Evolutionary conservation across 2,797 vertebrate genomes (phyloP).

Genomic region (Bradypodion ventrale): DNA sequence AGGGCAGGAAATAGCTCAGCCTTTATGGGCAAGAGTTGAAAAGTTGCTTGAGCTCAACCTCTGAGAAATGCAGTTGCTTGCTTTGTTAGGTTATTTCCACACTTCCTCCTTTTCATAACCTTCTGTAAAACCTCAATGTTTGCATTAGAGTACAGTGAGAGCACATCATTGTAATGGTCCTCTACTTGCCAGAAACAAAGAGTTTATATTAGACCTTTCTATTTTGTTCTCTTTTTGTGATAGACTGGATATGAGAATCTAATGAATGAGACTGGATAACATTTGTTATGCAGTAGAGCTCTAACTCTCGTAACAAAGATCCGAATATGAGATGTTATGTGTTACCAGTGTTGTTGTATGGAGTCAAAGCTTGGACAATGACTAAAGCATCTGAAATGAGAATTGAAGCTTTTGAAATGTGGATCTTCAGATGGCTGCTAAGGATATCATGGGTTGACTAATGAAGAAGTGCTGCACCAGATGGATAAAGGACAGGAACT

Average conservation of each 20-base stretch:
- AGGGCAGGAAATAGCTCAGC: slow-evolving; percentile 29
- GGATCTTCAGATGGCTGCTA: too few relatives aligned
- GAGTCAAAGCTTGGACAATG: too few relatives aligned
- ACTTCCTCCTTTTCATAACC: slow-evolving; percentile 36
- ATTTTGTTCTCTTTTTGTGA: not conserved
- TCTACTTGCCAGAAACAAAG: slow-evolving; percentile 13
- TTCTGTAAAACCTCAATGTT: slow-evolving; percentile 24
- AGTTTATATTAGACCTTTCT: not conserved
- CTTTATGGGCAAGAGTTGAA: slow-evolving; percentile 17
- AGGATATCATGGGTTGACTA: too few relatives aligned
- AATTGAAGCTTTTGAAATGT: too few relatives aligned
- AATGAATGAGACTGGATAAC: not conserved
- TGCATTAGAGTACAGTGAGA: slow-evolving; percentile 19
- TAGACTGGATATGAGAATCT: not conserved
- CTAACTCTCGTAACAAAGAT: too few relatives aligned
- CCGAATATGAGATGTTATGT: too few relatives aligned
- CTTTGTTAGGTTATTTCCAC: slow-evolving; percentile 33
- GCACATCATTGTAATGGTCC: not conserved
- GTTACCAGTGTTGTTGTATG: too few relatives aligned
- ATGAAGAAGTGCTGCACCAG: too few relatives aligned
- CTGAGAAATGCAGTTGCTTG: slow-evolving; percentile 17
- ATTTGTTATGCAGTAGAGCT: too few relatives aligned
- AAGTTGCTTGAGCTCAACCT: slow-evolving; percentile 25
- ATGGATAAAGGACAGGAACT: too few relatives aligned
- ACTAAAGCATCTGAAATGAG: too few relatives aligned